Conservation (phyloP, 2,113 vertebrate species). For the Camelus dromedarius region DNA sequence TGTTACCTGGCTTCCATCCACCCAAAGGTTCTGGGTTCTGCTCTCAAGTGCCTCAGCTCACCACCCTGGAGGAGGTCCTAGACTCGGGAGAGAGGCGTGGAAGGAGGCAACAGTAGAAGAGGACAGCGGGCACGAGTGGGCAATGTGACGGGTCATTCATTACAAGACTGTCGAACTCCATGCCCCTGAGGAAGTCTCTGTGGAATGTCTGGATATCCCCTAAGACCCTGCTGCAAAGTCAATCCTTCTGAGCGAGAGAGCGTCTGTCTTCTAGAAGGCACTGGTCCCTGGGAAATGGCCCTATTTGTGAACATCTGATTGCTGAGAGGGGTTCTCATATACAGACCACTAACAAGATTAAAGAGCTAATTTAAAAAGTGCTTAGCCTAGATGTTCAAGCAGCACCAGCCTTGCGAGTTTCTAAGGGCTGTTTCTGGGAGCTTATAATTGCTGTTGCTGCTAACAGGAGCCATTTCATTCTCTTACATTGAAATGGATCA, state of each 20-base stretch:
- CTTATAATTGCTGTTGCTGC: conserved; percentile 15
- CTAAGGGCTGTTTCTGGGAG: neutral
- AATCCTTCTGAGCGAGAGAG: neutral
- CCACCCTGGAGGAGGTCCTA: accelerated
- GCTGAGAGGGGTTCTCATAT: conserved; percentile 66
- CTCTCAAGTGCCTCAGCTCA: neutral
- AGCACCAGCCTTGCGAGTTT: neutral
- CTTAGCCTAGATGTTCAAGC: conserved; percentile 48
- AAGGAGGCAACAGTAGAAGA: neutral
- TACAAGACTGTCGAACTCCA: neutral
- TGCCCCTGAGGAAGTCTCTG: neutral
- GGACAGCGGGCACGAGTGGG: accelerated
- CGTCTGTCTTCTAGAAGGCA: neutral
- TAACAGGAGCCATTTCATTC: conserved; percentile 42
- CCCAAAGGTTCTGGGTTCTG: neutral
- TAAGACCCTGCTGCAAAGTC: neutral
- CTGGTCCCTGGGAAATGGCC: conserved; percentile 1
- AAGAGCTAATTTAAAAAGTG: conserved; percentile 71
- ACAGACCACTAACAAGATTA: conserved; percentile 65
- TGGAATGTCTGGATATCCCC: neutral
- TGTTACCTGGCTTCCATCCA: neutral
- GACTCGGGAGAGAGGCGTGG: neutral
- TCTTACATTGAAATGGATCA: conserved; percentile 40
- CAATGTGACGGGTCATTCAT: neutral
- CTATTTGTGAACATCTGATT: conserved; percentile 58